A percentile compares a stretch with the other conserved stretches of the same genome.
Evolutionary conservation across 2,113 vertebrate species (phyloP).

Genomic region (Sebastes fasciatus): DNA sequence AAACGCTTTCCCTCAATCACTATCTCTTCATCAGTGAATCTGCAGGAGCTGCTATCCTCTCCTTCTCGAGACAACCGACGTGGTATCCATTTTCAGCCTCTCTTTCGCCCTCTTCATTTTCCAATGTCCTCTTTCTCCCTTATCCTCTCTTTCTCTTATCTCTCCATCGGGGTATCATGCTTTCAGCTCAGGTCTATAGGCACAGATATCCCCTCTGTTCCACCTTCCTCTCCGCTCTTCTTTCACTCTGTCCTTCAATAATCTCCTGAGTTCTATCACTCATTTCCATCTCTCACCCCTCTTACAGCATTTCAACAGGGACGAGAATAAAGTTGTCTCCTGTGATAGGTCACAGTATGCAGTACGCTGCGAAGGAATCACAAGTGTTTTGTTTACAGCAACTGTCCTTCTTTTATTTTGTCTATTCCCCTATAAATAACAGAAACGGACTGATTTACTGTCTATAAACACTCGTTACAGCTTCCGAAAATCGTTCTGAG

Average conservation of each 20-base stretch:
- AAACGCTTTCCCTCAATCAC: slow-evolving; percentile 45
- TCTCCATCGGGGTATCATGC: slow-evolving; percentile 74
- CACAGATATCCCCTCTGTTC: slow-evolving; percentile 71
- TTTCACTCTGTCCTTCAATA: slow-evolving; percentile 70
- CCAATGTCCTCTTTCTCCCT: slow-evolving; percentile 62
- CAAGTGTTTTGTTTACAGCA: slow-evolving; percentile 16
- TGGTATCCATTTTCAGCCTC: slow-evolving; percentile 70
- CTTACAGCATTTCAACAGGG: slow-evolving; percentile 34
- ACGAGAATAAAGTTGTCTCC: slow-evolving; percentile 37
- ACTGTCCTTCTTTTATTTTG: background rate
- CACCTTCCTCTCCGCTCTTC: slow-evolving; percentile 66
- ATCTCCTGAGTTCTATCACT: slow-evolving; percentile 64
- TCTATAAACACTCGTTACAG: slow-evolving; percentile 21
- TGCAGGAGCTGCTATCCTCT: slow-evolving; percentile 58
- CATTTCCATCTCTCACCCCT: slow-evolving; percentile 57
- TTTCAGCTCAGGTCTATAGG: slow-evolving; percentile 62
- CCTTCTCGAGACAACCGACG: slow-evolving; percentile 28
- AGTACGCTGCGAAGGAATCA: background rate
- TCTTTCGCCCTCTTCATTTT: slow-evolving; percentile 65
- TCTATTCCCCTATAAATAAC: slow-evolving; percentile 6
- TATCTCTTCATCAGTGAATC: slow-evolving; percentile 70
- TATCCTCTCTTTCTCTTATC: slow-evolving; percentile 73
- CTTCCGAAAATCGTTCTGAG: slow-evolving; percentile 33
- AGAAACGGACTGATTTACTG: slow-evolving; percentile 26
- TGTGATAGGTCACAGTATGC: slow-evolving; percentile 8